Evolutionary conservation across 2,888 invertebrate genomes (phyloP).

Genomic region (Drosophila emarginata): DNA sequence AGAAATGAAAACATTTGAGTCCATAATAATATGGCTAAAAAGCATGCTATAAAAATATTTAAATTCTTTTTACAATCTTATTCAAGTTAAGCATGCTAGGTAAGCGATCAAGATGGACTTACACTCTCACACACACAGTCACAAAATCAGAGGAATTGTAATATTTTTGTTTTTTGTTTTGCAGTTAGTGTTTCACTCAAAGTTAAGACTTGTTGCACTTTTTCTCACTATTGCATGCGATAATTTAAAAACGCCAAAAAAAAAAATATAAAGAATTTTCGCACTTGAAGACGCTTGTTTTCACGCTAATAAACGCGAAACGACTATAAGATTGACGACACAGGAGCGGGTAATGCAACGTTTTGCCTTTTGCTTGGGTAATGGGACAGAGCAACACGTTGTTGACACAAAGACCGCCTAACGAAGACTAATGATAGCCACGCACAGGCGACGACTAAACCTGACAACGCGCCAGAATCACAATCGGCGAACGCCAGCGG

Average conservation of each 20-base stretch:
- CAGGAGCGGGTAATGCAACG: constrained; percentile 1
- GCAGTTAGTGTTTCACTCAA: constrained; percentile 36
- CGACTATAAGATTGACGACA: constrained; percentile 18
- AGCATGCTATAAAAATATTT: constrained; percentile 41
- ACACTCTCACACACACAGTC: constrained; percentile 29
- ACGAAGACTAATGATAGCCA: constrained; percentile 77
- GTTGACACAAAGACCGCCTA: constrained; percentile 81
- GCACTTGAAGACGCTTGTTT: not conserved
- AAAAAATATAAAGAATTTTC: not conserved
- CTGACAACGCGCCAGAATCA: constrained; percentile 23
- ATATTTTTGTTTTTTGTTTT: constrained; percentile 18
- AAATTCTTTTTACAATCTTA: constrained; percentile 26
- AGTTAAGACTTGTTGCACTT: constrained; percentile 62
- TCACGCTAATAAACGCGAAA: constrained; percentile 30
- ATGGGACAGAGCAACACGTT: constrained; percentile 77
- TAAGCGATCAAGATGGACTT: not conserved
- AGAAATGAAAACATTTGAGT: constrained; percentile 18
- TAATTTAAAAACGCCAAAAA: not conserved
- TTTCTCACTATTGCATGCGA: constrained; percentile 8
- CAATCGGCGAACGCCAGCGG: constrained; percentile 12
- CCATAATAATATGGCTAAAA: constrained; percentile 39
- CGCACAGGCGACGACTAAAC: constrained; percentile 22
- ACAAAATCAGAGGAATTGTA: not conserved
- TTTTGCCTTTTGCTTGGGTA: constrained; percentile 7
- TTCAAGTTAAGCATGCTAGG: not conserved